Evolutionary conservation across 1,140 invertebrate genomes (phyloP).

Genomic region (Ceratina australensis): DNA sequence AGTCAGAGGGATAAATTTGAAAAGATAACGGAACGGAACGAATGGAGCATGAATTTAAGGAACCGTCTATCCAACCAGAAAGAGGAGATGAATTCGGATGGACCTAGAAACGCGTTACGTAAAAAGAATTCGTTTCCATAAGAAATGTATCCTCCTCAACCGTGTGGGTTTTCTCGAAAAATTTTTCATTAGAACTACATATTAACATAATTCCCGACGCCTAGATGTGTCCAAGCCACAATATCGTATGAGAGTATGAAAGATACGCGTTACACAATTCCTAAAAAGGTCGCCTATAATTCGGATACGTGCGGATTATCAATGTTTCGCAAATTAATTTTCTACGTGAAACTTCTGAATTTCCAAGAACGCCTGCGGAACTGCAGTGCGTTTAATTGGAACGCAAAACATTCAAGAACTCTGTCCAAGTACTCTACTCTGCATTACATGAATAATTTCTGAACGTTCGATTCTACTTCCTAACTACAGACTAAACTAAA

Average conservation of each 20-base stretch:
- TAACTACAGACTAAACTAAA: background rate
- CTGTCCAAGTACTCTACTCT: background rate
- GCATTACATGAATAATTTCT: slow-evolving; percentile 18
- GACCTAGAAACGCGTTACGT: slow-evolving; percentile 16
- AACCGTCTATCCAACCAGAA: slow-evolving; percentile 32
- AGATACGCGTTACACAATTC: too few relatives aligned
- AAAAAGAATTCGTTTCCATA: background rate
- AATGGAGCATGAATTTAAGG: slow-evolving; percentile 41
- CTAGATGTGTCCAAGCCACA: too few relatives aligned
- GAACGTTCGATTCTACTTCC: background rate
- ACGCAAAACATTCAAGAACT: slow-evolving; percentile 19
- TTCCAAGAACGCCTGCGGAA: background rate
- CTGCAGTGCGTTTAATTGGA: background rate
- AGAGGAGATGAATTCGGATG: slow-evolving; percentile 42
- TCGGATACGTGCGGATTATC: background rate
- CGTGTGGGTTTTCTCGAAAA: background rate
- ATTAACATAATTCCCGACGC: too few relatives aligned
- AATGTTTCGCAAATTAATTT: slow-evolving; percentile 16
- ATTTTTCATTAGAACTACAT: too few relatives aligned
- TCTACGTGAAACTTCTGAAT: background rate
- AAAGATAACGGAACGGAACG: slow-evolving; percentile 44
- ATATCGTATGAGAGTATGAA: too few relatives aligned
- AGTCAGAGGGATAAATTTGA: background rate
- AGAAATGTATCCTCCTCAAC: background rate
- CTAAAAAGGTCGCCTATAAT: too few relatives aligned